Evolutionary conservation across 2,113 vertebrate species (phyloP).

Genomic region (Cavia aperea): DNA sequence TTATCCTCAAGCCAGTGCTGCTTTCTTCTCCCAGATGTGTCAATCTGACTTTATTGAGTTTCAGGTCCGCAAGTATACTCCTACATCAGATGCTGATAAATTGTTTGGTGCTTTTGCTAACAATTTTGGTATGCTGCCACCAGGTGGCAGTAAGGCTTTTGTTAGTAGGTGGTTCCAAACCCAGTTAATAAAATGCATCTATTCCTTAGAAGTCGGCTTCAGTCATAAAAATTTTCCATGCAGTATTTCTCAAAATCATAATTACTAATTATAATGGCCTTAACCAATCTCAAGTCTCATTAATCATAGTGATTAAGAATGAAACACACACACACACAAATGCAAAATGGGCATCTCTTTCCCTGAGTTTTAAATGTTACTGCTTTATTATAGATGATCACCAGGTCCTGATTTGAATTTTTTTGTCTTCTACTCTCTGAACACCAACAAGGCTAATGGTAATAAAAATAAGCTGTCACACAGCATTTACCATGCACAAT

Average conservation of each 20-base stretch:
- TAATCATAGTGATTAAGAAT: slow-evolving; percentile 41
- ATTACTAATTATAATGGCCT: slow-evolving; percentile 39
- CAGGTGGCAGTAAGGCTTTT: slow-evolving; percentile 55
- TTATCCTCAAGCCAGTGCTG: background rate
- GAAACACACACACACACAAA: slow-evolving; percentile 1
- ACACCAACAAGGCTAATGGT: slow-evolving; percentile 17
- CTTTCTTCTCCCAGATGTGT: background rate
- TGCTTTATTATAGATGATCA: background rate
- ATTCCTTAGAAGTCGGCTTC: slow-evolving; percentile 9
- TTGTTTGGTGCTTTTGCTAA: slow-evolving; percentile 50
- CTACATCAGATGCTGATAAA: background rate
- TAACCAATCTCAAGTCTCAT: slow-evolving; percentile 21
- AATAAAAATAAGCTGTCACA: background rate
- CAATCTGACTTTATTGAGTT: background rate
- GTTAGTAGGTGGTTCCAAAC: background rate
- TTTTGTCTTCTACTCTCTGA: slow-evolving; percentile 1
- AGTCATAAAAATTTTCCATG: slow-evolving; percentile 45
- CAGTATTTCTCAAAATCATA: slow-evolving; percentile 40
- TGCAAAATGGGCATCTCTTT: slow-evolving; percentile 3
- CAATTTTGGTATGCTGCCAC: slow-evolving; percentile 52
- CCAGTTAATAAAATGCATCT: background rate
- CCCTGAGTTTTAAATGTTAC: background rate
- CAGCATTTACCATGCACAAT: background rate
- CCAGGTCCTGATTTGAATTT: background rate
- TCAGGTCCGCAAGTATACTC: background rate